Conservation (phyloP, 2,113 vertebrate species). For the Xenus cinereus region DNA sequence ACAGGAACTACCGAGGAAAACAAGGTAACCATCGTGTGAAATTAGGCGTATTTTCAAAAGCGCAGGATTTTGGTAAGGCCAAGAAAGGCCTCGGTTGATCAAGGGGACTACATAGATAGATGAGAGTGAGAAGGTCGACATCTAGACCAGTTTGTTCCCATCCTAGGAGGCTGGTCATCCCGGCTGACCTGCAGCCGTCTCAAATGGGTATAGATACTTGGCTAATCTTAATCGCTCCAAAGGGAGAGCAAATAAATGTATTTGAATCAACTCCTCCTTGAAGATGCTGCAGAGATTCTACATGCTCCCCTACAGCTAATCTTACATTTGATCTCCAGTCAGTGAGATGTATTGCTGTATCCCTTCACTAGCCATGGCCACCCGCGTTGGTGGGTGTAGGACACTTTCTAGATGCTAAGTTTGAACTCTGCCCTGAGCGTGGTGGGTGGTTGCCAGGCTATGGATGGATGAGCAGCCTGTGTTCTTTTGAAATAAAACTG, state of each 20-base stretch:
- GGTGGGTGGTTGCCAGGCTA: neutral
- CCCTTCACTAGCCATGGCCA: neutral
- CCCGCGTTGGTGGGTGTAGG: fast-evolving
- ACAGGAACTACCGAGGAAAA: slow-evolving; percentile 61
- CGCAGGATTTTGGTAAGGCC: neutral
- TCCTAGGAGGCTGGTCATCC: too few relatives aligned
- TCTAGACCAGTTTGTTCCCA: neutral
- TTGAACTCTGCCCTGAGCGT: neutral
- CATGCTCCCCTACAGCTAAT: neutral
- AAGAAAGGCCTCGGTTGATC: neutral
- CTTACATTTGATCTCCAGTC: neutral
- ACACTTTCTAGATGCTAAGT: neutral
- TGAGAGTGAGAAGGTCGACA: neutral
- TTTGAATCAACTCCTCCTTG: neutral
- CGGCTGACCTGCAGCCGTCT: neutral
- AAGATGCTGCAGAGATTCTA: neutral
- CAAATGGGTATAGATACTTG: fast-evolving
- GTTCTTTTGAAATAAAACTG: neutral
- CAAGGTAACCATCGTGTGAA: slow-evolving; percentile 68
- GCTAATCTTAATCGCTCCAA: neutral
- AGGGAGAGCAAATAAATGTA: neutral
- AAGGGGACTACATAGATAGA: fast-evolving
- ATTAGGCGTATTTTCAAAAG: neutral
- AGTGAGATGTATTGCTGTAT: neutral
- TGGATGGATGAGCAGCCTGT: fast-evolving